Evolutionary conservation across 1,140 invertebrate genomes (phyloP), one percentile per base, ranked within the genome.

Genomic region (Holcopasites calliopsidis): DNA sequence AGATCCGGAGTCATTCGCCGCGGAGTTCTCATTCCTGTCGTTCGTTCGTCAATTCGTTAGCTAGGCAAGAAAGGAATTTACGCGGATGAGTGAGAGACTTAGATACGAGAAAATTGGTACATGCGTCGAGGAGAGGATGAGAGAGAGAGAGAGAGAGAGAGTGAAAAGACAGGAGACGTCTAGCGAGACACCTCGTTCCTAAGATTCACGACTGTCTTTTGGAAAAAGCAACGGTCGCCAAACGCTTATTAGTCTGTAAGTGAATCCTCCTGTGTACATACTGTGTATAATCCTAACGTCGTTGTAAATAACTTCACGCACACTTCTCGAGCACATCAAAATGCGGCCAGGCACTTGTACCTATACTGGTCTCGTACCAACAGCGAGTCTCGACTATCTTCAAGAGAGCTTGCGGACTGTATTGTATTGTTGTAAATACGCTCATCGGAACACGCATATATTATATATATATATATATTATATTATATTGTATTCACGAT

Each of bases 231-330:
- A 85, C 87, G 87, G 87, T 89, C 89, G 86, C 87, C 88, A 87
- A 89, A 91, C 90, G 90, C 90, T 91, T 91, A 91, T 88, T 91
- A 91, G 90, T 83, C 64, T 66, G 79, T 91, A 91, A 91, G 89
- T 81, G 47, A 83, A 85, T 85, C 83, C 81, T 83, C 86, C 75
- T 90, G 44, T 64, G 90, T 91, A 91, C 79, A 91, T 91, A 91
- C 69, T 90, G 88, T 74, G 71, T 74, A 74, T 90, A 88, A 64
- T 82, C 86, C 88, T 89, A 83, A n/a, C n/a, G n/a, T n/a, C 88
- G 86, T 90, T 91, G 90, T 91, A 91, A 88, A 91, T 91, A 90
- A 80, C 42, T 84, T n/a, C 79, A 74, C 74, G 82, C 79, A 82
- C 77, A 82, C 64, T 81, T 76, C 60, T 77, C 82, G 76, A 82